Conservation (phyloP, 1,140 invertebrate genomes). For the Scaptomyza pallida region DNA sequence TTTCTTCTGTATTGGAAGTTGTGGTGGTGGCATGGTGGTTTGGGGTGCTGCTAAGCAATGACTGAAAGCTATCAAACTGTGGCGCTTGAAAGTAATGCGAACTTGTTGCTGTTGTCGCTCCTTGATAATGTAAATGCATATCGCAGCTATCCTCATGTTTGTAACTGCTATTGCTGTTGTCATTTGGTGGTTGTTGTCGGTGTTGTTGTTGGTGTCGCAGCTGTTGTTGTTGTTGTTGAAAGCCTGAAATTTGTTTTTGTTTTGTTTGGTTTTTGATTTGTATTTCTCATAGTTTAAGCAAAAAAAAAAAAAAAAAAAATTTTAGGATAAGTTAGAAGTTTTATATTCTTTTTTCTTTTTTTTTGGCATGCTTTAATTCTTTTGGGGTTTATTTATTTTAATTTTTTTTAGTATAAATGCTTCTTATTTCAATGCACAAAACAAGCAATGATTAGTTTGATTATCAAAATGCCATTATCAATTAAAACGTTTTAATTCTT, state of each 20-base stretch:
- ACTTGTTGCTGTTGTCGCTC: conserved; percentile 20
- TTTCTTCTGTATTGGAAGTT: conserved; percentile 59
- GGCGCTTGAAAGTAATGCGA: conserved; percentile 53
- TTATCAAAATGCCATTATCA: conserved; percentile 64
- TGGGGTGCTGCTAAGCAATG: conserved; percentile 21
- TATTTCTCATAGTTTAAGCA: conserved; percentile 43
- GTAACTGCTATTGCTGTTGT: conserved; percentile 44
- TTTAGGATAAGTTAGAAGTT: conserved; percentile 51
- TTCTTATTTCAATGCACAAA: conserved; percentile 56
- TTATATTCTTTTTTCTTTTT: conserved; percentile 6
- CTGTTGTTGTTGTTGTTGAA: conserved; percentile 48
- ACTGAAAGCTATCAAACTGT: conserved; percentile 66
- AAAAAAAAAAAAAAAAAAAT: conserved; percentile 35
- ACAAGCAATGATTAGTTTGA: conserved; percentile 70
- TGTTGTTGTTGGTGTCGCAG: conserved; percentile 18
- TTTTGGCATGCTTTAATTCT: conserved; percentile 53
- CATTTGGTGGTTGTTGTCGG: conserved; percentile 45
- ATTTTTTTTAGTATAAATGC: conserved; percentile 44
- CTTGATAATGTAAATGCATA: conserved; percentile 51
- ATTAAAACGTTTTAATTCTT: conserved; percentile 35
- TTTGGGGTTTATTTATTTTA: conserved; percentile 8
- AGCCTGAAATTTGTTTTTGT: conserved; percentile 82
- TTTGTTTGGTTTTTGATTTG: conserved; percentile 59
- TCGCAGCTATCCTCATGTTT: conserved; percentile 54
- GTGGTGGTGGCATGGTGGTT: not conserved